Base-by-base conservation (phyloP, 1,140 invertebrate species). In the Brachionus calyciflorus region DNA sequence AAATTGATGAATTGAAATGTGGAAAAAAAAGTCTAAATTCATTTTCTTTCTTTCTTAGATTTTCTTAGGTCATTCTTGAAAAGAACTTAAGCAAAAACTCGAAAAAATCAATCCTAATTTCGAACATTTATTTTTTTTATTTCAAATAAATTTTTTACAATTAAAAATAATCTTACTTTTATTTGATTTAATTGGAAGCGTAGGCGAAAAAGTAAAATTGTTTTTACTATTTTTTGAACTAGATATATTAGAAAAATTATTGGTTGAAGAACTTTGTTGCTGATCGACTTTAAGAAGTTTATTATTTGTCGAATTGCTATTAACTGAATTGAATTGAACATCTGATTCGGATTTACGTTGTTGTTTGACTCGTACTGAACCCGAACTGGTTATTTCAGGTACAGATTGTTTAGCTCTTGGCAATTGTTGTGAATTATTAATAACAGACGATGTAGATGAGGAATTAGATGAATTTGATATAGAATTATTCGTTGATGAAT, bases 161-260 rank as follows among this genome's bases (percentile, higher is more conserved):
- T 21, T 51, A 7, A 51, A 17, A 3, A 51, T 2, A 51, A 51
- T n/a, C 33, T 37, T 24, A 63, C 57, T 63, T 3, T n/a, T 28
- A 19, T 73, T 55, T 10, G 69, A 73, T 51, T 73, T 70, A 41
- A 26, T 33, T 30, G 46, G 37, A 33, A 49, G 46, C 14, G 17
- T 73, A 3, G 69, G 46, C 17, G 69, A 55, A 49, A 49, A 73
- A 28, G 69, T 33, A 21, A 55, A 51, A 73, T 73, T 65, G 10
- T 41, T 65, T 44, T 65, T 65, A 21, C 9, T 65, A 65, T 17
- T 26, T 14, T 44, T 65, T 44, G 60, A 44, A 24, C 33, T 44
- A 26, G 60, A 40, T n/a, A 60, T 17, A 60, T 60, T 65, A 10
- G 60, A 65, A 65, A 65, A 65, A 24, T 65, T 65, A 24, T 65